These are phyloP conservation scores for Pycnomerus fuliginosus DNA, from an alignment of 2,888 invertebrate genomes.

Conservation along the genomic window DNA sequence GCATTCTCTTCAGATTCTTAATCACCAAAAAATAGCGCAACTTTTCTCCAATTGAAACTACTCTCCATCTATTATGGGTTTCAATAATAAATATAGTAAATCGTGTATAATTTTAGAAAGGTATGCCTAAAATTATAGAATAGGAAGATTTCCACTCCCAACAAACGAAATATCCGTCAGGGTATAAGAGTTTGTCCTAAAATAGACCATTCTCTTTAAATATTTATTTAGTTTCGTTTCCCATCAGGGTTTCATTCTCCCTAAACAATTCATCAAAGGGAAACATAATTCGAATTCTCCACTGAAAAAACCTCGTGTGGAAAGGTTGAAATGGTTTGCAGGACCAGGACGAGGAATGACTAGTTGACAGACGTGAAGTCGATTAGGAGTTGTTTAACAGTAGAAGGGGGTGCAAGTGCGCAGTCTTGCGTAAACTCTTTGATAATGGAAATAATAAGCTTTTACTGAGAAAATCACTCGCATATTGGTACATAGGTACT, in stretches of 20 bases:
- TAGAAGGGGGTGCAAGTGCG: constrained; percentile 17
- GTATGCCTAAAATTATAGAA: no score
- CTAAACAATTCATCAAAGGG: constrained; percentile 12
- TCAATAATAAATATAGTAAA: no score
- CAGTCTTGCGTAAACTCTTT: constrained; percentile 26
- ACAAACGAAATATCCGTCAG: no score
- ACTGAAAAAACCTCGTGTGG: constrained; percentile 12
- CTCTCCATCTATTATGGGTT: no score
- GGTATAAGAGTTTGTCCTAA: no score
- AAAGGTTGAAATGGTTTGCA: constrained; percentile 20
- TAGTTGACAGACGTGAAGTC: constrained; percentile 29
- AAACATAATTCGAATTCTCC: constrained; percentile 11
- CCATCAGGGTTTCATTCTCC: constrained; percentile 8
- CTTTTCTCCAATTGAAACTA: no score
- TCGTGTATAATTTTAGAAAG: no score
- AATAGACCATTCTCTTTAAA: constrained; percentile 13
- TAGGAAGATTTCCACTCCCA: no score
- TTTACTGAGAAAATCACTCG: constrained; percentile 4
- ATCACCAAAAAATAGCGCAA: no score
- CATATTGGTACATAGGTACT: constrained; percentile 4
- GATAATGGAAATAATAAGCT: constrained; percentile 25
- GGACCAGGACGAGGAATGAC: constrained; percentile 10
- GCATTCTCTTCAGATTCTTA: no score
- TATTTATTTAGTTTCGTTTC: constrained; percentile 6
- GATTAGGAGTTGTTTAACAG: constrained; percentile 26